Evolutionary conservation across 1,140 invertebrate genomes (phyloP), one percentile per base, ranked within the genome.

Genomic region (Aphelenchoides fujianensis): DNA sequence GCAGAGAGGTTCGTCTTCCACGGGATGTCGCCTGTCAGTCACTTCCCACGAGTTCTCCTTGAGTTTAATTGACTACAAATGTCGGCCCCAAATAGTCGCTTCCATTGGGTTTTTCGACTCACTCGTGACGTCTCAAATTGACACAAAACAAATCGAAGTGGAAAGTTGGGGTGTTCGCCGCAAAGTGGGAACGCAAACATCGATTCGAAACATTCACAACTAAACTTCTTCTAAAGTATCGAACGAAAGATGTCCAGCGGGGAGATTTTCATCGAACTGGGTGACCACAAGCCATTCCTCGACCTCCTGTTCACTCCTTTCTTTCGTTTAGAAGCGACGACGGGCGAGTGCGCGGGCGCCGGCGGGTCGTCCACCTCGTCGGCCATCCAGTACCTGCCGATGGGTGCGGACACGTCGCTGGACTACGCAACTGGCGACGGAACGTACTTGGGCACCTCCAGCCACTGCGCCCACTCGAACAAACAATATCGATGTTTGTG

Each of bases 401-500:
- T 66, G 63, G 5, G 5, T 59, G 36, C 12, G 12, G 63, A 66
- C 12, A 37, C 63, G 2, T 61, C 57, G 16, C 36, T 61, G 16
- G 57, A 61, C 1, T 61, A 61, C 27, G 37, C 16, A 16, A 30
- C 16, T 30, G 57, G 37, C 19, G n/a, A n/a, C n/a, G n/a, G n/a
- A n/a, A n/a, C n/a, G n/a, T n/a, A n/a, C n/a, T n/a, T n/a, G n/a
- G n/a, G n/a, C n/a, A n/a, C n/a, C n/a, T n/a, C n/a, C 57, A 19
- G 19, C 57, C 27, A 61, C 27, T 61, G 28, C 27, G 16, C 36
- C 30, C 68, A n/a, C 1, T 16, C 68, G 48, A 37, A 23, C 19
- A 72, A 73, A 23, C 59, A 41, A 30, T 78, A 69, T 55, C 36
- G 62, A 28, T 79, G 77, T 54, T 66, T 71, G 54, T 79, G 77